Evolutionary conservation across 2,888 invertebrate species (phyloP).

Genomic region (Dorcus hopei): DNA sequence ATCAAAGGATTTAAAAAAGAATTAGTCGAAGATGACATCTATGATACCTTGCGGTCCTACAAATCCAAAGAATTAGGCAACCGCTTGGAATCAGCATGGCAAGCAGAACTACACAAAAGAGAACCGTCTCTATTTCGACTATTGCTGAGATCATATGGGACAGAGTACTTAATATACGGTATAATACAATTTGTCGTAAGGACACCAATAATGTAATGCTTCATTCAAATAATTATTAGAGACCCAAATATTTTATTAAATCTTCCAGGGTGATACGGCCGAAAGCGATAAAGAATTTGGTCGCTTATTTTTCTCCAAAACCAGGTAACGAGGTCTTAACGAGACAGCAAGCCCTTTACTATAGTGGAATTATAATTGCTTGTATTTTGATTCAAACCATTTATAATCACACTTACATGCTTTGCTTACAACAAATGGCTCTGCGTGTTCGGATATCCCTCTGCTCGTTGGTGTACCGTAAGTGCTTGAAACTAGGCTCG

Average conservation of each 20-base stretch:
- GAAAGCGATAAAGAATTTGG: conserved; percentile 61
- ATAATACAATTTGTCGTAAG: conserved; percentile 15
- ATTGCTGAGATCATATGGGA: conserved; percentile 21
- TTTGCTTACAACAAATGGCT: conserved; percentile 65
- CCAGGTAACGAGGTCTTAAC: conserved; percentile 46
- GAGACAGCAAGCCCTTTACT: conserved; percentile 60
- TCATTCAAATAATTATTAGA: not conserved
- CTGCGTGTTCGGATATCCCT: conserved; percentile 68
- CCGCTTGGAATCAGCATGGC: conserved; percentile 45
- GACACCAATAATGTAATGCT: conserved; percentile 21
- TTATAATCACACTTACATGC: conserved; percentile 71
- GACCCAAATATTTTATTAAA: not conserved
- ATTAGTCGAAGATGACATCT: conserved; percentile 60
- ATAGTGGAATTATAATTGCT: conserved; percentile 63
- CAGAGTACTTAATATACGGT: conserved; percentile 16
- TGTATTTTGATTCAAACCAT: conserved; percentile 56
- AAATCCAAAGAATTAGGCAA: conserved; percentile 52
- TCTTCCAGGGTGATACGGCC: conserved; percentile 60
- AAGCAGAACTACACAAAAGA: conserved; percentile 13
- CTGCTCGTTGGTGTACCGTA: conserved; percentile 72
- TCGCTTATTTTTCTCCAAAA: conserved; percentile 61
- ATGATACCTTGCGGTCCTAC: conserved; percentile 54
- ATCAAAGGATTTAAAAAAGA: conserved; percentile 62
- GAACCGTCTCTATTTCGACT: conserved; percentile 17
- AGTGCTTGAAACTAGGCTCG: conserved; percentile 70